Conservation (phyloP, 2,888 invertebrate species). For the Dasysyrphus tricinctus region DNA sequence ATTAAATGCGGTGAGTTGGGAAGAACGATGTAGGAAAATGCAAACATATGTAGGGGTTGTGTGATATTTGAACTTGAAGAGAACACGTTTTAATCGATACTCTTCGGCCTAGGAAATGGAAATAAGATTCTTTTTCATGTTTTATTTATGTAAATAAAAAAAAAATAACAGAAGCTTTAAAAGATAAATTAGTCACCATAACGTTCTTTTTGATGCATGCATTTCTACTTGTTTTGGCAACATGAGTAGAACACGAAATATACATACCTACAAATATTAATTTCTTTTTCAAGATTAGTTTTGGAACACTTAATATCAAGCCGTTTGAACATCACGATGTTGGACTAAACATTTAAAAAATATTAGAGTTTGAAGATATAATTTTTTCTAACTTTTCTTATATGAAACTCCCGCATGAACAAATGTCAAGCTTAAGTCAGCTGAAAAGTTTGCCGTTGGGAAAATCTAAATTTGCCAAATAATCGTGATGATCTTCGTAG, state of each 20-base stretch:
- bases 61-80: slow-evolving; percentile 56
- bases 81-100: slow-evolving; percentile 60
- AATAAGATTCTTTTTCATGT: neutral
- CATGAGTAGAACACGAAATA: neutral
- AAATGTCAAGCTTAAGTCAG: no score
- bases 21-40: slow-evolving; percentile 3
- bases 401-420: no score
- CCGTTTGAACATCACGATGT: no score
- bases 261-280: no score
- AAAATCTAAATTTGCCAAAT: no score
- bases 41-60: slow-evolving; percentile 42
- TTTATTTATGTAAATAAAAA: slow-evolving; percentile 1
- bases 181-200: neutral
- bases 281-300: no score
- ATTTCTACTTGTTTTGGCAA: neutral
- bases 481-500: no score
- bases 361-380: no score
- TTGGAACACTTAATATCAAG: no score
- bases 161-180: neutral
- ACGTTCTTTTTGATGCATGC: neutral
- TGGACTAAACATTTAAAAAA: no score
- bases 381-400: no score
- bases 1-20: neutral
- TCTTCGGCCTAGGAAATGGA: slow-evolving; percentile 23
- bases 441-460: no score